Evolutionary conservation across 2,113 vertebrate genomes (phyloP).

Genomic region (Sapayoa aenigma): DNA sequence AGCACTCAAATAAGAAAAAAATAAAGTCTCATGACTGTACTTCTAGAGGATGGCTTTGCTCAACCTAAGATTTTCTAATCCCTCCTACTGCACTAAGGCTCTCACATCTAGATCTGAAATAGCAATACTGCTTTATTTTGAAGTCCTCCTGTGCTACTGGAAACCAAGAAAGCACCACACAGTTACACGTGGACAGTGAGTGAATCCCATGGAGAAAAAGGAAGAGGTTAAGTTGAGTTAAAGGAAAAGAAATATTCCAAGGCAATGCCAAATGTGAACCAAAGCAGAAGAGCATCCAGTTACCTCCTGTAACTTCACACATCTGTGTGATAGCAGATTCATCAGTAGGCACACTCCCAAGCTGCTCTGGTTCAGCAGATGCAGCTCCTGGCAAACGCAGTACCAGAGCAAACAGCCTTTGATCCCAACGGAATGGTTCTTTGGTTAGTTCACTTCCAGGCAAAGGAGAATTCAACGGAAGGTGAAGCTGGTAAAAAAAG

Average conservation of each 20-base stretch:
- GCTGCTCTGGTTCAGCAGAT: conserved; percentile 89
- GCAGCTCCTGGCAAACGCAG: conserved; percentile 90
- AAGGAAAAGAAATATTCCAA: not conserved
- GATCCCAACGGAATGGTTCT: conserved; percentile 99
- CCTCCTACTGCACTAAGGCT: not conserved
- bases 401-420: conserved; percentile 94
- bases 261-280: not conserved
- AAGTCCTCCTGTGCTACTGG: not conserved
- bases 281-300: not conserved
- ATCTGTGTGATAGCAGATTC: conserved; percentile 97
- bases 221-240: not conserved
- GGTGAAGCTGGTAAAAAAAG: conserved; percentile 80
- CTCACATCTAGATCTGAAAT: not conserved
- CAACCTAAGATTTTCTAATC: not conserved
- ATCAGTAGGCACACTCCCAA: conserved; percentile 94
- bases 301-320: conserved; percentile 99
- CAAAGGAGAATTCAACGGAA: conserved; percentile 92
- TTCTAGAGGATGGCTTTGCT: no score
- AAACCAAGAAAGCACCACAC: not conserved
- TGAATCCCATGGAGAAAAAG: not conserved
- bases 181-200: not conserved
- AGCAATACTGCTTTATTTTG: not conserved
- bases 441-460: conserved; percentile 97
- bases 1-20: not conserved
- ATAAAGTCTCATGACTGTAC: not conserved